Evolutionary conservation across 2,113 vertebrate genomes (phyloP).

Genomic region (Albula goreensis): DNA sequence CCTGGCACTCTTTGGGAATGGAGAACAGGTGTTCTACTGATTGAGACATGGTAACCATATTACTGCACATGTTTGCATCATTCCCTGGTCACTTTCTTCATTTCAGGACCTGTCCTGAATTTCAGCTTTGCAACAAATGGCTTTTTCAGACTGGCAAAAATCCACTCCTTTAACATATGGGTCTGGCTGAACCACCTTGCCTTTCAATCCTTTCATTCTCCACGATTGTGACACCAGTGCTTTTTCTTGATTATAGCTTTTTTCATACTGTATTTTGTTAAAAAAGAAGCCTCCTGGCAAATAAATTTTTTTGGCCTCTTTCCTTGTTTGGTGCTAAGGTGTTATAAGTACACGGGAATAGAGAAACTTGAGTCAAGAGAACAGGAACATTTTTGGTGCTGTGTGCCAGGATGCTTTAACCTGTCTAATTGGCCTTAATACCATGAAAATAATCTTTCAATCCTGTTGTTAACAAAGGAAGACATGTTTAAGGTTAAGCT

Average conservation of each 20-base stretch:
- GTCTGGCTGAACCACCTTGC: neutral
- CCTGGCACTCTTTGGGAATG: neutral
- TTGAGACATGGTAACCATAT: neutral
- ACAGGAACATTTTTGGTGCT: neutral
- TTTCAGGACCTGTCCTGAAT: neutral
- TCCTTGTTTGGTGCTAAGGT: neutral
- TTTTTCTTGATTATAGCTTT: neutral
- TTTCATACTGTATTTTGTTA: neutral
- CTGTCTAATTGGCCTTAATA: slow-evolving; percentile 12
- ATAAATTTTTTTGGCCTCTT: neutral
- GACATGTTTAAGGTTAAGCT: neutral
- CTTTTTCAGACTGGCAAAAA: neutral
- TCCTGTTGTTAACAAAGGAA: neutral
- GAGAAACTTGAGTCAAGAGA: neutral
- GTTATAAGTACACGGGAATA: neutral
- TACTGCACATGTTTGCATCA: neutral
- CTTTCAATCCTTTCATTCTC: neutral
- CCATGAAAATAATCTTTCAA: slow-evolving; percentile 19
- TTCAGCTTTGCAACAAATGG: neutral
- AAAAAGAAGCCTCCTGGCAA: neutral
- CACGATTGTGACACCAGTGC: neutral
- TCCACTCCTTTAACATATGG: neutral
- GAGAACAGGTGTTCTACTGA: neutral
- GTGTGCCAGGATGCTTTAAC: slow-evolving; percentile 15
- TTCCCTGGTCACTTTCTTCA: neutral